A percentile compares a stretch with the other conserved stretches of the same genome.
phyloP scores from a whole-genome alignment of 2,113 vertebrate species.

The Hydropotes inermis region DNA sequence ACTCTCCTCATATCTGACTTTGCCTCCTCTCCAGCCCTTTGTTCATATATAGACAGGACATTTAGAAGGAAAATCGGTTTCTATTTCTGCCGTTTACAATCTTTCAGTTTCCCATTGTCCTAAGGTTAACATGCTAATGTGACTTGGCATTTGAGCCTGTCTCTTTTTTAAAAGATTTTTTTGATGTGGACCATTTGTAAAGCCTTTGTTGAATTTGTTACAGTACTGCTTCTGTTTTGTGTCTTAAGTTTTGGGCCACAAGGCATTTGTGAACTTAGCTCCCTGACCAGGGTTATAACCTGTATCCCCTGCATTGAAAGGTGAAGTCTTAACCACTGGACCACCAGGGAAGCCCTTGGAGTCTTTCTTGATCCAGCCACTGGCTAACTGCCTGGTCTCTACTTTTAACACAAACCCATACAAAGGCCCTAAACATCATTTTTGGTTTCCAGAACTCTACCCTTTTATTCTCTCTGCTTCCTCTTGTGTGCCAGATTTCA shows the following conservation, averaged over 20 bases:
- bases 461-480: neutral
- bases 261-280: neutral
- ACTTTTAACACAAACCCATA: neutral
- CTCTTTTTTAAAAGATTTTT: neutral
- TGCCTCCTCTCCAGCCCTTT: neutral
- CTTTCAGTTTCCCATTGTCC: neutral
- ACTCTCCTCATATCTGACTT: neutral
- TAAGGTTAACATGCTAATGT: neutral
- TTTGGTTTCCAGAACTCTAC: neutral
- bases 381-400: neutral
- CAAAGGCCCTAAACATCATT: neutral
- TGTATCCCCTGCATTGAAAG: neutral
- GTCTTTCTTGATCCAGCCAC: neutral
- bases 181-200: neutral
- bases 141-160: rapidly evolving
- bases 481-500: neutral
- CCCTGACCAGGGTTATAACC: neutral
- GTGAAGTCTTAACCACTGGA: neutral
- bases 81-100: rapidly evolving
- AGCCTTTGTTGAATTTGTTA: neutral
- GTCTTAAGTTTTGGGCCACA: neutral
- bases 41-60: neutral
- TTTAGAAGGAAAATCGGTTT: neutral
- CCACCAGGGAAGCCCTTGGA: neutral
- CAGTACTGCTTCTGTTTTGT: neutral